Base-by-base conservation (phyloP, 1,140 invertebrate species). In the Laupala kohalensis region DNA sequence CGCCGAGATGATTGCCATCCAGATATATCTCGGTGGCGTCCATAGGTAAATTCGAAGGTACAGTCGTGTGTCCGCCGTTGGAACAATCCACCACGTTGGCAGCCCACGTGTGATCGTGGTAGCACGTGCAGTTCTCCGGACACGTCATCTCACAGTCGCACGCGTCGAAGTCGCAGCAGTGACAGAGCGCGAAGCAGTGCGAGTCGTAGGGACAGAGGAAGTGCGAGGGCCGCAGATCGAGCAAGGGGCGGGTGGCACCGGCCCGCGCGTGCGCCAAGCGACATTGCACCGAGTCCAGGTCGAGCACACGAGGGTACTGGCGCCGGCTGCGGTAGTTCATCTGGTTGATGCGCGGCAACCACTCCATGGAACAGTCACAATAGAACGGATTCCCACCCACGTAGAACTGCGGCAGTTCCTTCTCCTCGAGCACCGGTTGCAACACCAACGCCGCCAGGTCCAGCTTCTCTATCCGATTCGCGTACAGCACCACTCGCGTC, bases 311-410 rank as follows among this genome's bases (percentile, higher is more conserved):
- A 0, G 83, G 82, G 73, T 81, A 79, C 27, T 79, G 78, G 19
- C 80, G 84, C 81, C 77, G 89, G 81, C 81, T 89, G 37, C 19
- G 37, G 37, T 75, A 69, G 78, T 81, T 80, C 75, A 89, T 82
- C 78, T 89, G 86, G 82, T 91, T 92, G 76, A 92, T 89, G 74
- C 89, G 83, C 73, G 90, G 87, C 77, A 95, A 81, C 91, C 91
- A 94, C 81, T 93, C 91, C 90, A 93, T 92, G 71, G 86, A 87
- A 81, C 92, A 93, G 78, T 93, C 90, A 80, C 92, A 93, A 75
- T 89, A 83, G 79, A 93, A 90, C 19, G 91, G 90, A 82, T 94
- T 94, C 74, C 88, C 86, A 62, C 90, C 90, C 77, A 93, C 87
- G 80, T 89, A 91, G 80, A 93, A 92, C 79, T 89, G 86, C 9